Base-by-base conservation (phyloP, 1,140 invertebrate species). In the Macrosteles quadrilineatus region DNA sequence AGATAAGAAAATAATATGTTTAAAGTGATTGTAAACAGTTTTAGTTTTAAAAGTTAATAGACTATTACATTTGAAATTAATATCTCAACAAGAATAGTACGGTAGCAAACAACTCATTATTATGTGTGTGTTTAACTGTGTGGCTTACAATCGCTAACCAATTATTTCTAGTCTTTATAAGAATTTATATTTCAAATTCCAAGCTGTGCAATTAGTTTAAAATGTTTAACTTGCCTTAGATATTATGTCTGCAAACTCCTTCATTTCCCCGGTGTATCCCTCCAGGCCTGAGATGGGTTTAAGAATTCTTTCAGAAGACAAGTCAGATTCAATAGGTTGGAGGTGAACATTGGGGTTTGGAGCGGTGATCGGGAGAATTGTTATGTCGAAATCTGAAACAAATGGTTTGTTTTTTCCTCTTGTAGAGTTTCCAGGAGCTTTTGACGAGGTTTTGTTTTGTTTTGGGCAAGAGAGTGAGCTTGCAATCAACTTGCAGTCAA, bases 211-310 rank as follows among this genome's bases (percentile, higher is more conserved):
- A 36, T 4, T 36, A 36, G n/a, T n/a, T 36, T 36, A 36, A 36
- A 36, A 36, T 36, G 32, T 36, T 6, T 4, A 36, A 36, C 62
- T 73, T 74, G 83, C 83, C 66, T 76, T 82, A 11, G 81, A 80
- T 55, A 87, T 85, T 12, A 82, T 75, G n/a, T 86, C 83, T 1
- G 85, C 85, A 69, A 86, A 85, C 66, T 84, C 82, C 59, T 78
- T 77, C 76, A 82, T 82, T 74, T 87, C 86, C 1, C 80, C 80
- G 25, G 77, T 78, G 23, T 64, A 65, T 32, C 79, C 77, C 75
- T 83, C 80, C 30, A 83, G 80, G 65, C 82, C 74, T 25, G 76
- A 76, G 21, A 84, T 67, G 2, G 82, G 77, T 71, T 81, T 82
- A 0, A 82, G 71, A 21, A 79, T 66, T 72, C 76, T 80, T 40